These are phyloP conservation scores for Spinus olivaceus DNA, from an alignment of 2,797 vertebrate genomes.

Conservation along the genomic window DNA sequence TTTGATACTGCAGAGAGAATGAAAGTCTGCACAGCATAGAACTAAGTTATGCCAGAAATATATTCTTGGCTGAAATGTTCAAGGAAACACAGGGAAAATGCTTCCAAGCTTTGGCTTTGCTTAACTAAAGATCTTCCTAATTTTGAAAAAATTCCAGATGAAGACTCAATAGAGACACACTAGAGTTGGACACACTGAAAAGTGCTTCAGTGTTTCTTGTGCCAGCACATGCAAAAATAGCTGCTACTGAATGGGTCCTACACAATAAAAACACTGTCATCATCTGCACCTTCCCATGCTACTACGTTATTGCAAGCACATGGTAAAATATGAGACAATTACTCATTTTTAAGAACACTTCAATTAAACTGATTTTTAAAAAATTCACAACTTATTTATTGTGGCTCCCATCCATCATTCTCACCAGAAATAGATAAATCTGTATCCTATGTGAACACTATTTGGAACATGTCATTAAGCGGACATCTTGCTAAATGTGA, in stretches of 20 bases:
- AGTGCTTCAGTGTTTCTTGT: background rate
- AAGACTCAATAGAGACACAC: background rate
- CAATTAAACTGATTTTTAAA: background rate
- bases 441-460: background rate
- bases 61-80: background rate
- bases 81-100: background rate
- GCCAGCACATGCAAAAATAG: background rate
- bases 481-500: background rate
- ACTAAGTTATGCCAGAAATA: background rate
- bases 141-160: background rate
- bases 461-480: background rate
- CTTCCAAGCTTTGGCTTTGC: background rate
- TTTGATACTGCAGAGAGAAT: background rate
- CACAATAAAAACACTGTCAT: background rate
- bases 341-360: background rate
- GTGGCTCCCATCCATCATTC: background rate
- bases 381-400: background rate
- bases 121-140: background rate
- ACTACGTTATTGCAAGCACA: background rate
- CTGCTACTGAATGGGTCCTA: background rate
- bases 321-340: background rate
- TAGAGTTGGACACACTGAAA: background rate
- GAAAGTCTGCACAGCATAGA: background rate
- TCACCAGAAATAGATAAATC: background rate
- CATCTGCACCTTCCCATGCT: background rate